Evolutionary conservation across 2,797 vertebrate species (phyloP).

Genomic region (Delichon dasypus): DNA sequence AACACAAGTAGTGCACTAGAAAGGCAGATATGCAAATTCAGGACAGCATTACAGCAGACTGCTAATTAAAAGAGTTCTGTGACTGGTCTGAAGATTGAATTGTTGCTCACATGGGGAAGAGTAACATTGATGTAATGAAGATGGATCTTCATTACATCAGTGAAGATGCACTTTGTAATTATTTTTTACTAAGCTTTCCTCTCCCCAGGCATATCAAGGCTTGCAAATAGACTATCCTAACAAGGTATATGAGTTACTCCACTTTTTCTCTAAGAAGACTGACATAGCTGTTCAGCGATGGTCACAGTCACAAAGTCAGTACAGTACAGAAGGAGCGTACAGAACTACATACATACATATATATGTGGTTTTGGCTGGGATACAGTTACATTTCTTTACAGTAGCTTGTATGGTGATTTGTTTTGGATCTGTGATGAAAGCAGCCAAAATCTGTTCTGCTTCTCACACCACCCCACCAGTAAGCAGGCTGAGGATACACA

Average conservation of each 20-base stretch:
- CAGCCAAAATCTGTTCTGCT: neutral
- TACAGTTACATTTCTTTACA: neutral
- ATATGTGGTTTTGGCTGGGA: neutral
- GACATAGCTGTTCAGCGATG: neutral
- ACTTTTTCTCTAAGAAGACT: neutral
- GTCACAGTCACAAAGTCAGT: neutral
- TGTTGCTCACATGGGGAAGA: neutral
- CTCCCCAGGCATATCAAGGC: neutral
- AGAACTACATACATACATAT: neutral
- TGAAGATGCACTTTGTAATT: neutral
- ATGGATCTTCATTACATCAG: neutral
- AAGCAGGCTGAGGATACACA: neutral
- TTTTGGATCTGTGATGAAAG: neutral
- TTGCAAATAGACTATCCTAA: neutral
- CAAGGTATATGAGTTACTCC: neutral
- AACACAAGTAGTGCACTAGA: neutral
- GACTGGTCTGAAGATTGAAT: neutral
- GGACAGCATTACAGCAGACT: neutral
- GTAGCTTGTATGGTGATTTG: neutral
- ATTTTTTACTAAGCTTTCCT: neutral
- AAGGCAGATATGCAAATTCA: neutral
- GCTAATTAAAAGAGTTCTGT: neutral
- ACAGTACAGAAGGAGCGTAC: neutral
- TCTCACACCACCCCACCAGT: accelerated
- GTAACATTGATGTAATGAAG: neutral